Conservation (phyloP, 2,113 vertebrate species). For the Campylomormyrus tamandua region DNA sequence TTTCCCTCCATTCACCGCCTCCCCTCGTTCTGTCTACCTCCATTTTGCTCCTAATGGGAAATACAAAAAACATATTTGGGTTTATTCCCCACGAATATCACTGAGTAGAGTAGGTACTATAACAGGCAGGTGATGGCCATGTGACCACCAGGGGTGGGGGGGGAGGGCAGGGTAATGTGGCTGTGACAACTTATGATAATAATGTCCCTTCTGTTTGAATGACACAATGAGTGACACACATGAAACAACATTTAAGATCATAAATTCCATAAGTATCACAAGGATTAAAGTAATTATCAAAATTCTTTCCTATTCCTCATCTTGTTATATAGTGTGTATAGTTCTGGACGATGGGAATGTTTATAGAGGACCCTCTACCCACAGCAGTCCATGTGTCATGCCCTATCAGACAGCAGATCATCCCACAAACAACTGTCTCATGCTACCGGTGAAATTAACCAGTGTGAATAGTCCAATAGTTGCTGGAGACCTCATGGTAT, state of each 20-base stretch:
- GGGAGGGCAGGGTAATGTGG: background rate
- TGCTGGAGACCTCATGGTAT: background rate
- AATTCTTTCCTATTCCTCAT: background rate
- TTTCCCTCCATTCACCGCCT: slow-evolving; percentile 34
- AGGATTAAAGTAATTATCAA: background rate
- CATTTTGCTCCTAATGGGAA: slow-evolving; percentile 49
- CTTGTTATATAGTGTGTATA: background rate
- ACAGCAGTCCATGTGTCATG: background rate
- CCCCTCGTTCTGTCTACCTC: slow-evolving; percentile 39
- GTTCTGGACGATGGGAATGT: background rate
- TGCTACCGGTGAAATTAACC: background rate
- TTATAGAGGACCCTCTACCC: too few relatives aligned
- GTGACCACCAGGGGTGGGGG: background rate
- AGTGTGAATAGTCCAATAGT: background rate
- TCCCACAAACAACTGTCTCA: background rate
- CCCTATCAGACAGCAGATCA: background rate
- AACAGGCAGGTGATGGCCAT: background rate
- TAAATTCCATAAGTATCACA: background rate
- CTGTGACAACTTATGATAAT: background rate
- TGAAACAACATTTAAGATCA: background rate
- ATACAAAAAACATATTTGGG: slow-evolving; percentile 31
- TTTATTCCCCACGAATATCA: background rate
- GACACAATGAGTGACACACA: background rate
- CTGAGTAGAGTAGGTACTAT: background rate
- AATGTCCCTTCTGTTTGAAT: background rate